Evolutionary conservation across 35 echinoderm and acorn worm genomes (phyloP), one percentile per base, ranked within the genome.

Genomic region (Ophioderma brevispina): DNA sequence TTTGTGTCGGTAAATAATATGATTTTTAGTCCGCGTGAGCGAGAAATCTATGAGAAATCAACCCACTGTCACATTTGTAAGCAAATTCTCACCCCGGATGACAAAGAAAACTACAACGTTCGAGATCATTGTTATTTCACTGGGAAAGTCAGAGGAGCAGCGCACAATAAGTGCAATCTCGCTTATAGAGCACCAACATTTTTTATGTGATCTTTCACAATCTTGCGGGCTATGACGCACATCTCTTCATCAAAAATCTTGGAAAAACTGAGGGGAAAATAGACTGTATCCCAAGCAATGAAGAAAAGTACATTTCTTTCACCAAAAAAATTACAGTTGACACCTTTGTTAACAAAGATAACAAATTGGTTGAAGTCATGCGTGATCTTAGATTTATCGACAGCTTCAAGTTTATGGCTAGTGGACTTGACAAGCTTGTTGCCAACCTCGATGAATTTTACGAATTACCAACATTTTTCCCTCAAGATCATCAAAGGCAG

Each of bases 191-290:
- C 3, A n/a, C 38, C n/a, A 36, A 70, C 5, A 25, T 70, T 40
- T 25, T 82, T 42, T 38, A 36, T 0, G 80, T 82, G 6, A 5
- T 82, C 42, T 10, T 82, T 82, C 80, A 82, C 38, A 82, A 82
- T 40, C 34, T 37, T 28, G 80, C 34, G 0, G 38, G 38, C 2
- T 82, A 82, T 42, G 80, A 82, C 35, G 28, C 80, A 5, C 80
- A 82, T 40, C 38, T 82, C n/a, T 39, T 82, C 42, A 82, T 82
- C 10, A 82, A 82, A 39, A 40, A 82, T 39, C 80, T 70, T 30
- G 59, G 59, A 25, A 70, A 70, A 70, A 70, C 59, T 25, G 28
- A 70, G 28, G 59, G 59, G 17, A 25, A 70, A 25, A 70, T 70
- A 15, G 59, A 70, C 28, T 70, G 59, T 25, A 70, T 70, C 28